Evolutionary conservation across 2,797 vertebrate genomes (phyloP).

Genomic region (Bothrops alternatus): DNA sequence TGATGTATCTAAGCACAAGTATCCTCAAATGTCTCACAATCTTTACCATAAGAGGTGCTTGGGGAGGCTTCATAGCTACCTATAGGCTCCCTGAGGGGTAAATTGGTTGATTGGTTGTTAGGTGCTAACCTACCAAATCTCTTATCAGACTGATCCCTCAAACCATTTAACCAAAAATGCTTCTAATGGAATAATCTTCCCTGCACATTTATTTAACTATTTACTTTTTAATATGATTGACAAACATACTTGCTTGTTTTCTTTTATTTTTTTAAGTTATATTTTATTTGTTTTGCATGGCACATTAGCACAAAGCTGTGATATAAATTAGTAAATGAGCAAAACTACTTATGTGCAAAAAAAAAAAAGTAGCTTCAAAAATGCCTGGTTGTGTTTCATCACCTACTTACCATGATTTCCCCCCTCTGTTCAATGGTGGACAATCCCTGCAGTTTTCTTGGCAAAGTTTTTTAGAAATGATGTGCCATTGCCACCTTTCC

Average conservation of each 20-base stretch:
- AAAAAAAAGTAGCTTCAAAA: not conserved
- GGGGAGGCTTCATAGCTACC: not conserved
- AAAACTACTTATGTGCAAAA: not conserved
- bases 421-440: not conserved
- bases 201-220: not conserved
- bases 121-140: not conserved
- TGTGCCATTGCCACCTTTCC: not conserved
- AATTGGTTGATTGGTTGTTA: not conserved
- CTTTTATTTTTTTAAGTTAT: not conserved
- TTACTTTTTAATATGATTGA: not conserved
- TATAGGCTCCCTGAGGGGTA: not conserved
- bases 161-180: not conserved
- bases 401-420: not conserved
- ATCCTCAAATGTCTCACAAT: not conserved
- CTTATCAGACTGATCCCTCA: too few species aligned
- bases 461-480: not conserved
- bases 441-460: not conserved
- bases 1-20: not conserved
- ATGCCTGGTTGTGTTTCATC: not conserved
- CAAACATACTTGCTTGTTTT: not conserved
- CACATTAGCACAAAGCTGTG: not conserved
- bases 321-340: not conserved
- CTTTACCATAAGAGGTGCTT: not conserved
- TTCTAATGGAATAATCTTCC: not conserved
- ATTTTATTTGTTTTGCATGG: not conserved